Conservation (phyloP, 37 sponge, comb jelly and placozoan species). For the Corticium candelabrum region DNA sequence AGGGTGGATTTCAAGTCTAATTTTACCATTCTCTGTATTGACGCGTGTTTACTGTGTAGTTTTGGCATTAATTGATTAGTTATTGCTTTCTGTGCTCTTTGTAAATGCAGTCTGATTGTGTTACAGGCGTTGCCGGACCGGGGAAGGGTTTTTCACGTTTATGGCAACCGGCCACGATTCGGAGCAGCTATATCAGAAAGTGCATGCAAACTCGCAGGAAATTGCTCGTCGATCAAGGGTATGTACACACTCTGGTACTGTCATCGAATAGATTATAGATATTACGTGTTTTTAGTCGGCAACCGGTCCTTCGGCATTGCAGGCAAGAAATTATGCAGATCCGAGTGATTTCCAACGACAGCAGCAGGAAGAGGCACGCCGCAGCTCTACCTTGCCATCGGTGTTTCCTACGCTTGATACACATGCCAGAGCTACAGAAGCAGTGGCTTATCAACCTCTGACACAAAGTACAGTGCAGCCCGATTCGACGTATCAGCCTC, state of each 20-base stretch:
- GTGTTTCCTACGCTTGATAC: no score
- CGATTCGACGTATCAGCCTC: neutral
- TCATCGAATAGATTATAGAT: no score
- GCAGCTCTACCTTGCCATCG: no score
- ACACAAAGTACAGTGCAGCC: neutral
- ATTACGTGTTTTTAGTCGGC: no score
- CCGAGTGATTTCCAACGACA: neutral
- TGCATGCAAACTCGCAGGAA: neutral
- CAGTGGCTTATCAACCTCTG: neutral
- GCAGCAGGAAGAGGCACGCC: no score
- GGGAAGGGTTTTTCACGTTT: neutral
- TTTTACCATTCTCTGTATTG: no score
- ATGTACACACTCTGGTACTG: neutral
- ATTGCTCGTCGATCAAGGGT: neutral
- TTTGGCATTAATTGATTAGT: no score
- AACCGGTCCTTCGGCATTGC: neutral
- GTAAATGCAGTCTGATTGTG: no score
- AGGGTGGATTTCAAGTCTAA: no score
- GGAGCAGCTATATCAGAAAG: neutral
- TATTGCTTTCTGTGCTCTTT: no score
- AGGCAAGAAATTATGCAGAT: neutral
- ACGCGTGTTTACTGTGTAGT: no score
- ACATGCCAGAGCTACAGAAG: neutral
- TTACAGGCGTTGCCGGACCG: neutral
- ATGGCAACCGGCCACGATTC: neutral